Conservation (phyloP, 2,888 invertebrate genomes). For the Coleophora deauratella region DNA sequence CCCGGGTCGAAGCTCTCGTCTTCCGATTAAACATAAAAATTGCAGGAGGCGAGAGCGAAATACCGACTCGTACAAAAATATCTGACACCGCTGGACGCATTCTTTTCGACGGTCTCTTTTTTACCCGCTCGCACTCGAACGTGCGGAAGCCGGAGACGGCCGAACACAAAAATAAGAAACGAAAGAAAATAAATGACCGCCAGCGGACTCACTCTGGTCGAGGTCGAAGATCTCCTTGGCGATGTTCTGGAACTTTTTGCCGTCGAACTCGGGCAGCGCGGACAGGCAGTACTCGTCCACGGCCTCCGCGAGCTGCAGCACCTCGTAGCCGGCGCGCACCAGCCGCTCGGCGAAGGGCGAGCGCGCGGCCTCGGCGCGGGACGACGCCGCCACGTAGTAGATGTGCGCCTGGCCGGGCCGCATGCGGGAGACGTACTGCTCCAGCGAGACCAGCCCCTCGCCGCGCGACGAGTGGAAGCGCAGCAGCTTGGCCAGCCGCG, state of each 20-base stretch:
- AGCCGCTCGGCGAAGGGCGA: conserved; percentile 98
- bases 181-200: too few relatives aligned
- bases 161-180: not conserved
- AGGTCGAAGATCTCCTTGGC: conserved; percentile 98
- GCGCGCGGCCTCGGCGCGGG: conserved; percentile 77
- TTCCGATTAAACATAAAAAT: too few relatives aligned
- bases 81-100: too few relatives aligned
- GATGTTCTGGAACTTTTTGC: conserved; percentile 99
- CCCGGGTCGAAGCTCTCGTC: too few relatives aligned
- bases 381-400: conserved; percentile 96
- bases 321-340: conserved; percentile 94
- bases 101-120: too few relatives aligned
- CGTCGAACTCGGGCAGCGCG: conserved; percentile 97
- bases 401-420: conserved; percentile 95
- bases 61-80: too few relatives aligned
- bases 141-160: not conserved
- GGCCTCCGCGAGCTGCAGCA: conserved; percentile 94
- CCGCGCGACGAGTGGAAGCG: conserved; percentile 88
- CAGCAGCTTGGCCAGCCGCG: conserved; percentile 94
- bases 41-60: too few relatives aligned
- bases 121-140: too few relatives aligned
- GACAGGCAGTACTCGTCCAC: conserved; percentile 99
- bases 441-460: conserved; percentile 80
- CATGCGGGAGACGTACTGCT: conserved; percentile 96
- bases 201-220: conserved; percentile 75